phyloP scores from a whole-genome alignment of 2,797 vertebrate genomes.

The Streptopelia turtur region DNA sequence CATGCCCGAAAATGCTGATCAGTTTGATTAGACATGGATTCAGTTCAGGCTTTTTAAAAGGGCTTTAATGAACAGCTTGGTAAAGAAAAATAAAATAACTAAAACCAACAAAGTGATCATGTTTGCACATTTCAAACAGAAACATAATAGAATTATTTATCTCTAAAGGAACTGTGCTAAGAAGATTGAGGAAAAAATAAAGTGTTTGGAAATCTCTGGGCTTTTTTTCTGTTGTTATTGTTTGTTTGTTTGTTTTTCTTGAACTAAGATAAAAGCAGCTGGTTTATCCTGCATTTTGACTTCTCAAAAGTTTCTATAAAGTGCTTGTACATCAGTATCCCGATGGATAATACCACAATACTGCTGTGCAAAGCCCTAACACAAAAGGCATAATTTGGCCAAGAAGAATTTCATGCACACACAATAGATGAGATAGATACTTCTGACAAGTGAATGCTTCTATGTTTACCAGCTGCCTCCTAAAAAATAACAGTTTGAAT shows the following conservation, averaged over 20 bases:
- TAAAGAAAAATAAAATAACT: not conserved
- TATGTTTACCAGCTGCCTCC: not conserved
- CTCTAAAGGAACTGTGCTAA: not conserved
- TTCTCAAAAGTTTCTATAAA: not conserved
- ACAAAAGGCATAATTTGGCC: rapidly evolving
- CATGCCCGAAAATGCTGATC: not conserved
- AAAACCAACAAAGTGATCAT: not conserved
- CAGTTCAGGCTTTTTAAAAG: not conserved
- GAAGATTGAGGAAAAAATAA: not conserved
- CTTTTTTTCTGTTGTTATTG: not conserved
- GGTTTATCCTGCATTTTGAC: not conserved
- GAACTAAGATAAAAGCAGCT: not conserved
- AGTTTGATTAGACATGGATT: slow-evolving; percentile 9
- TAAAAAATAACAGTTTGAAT: not conserved
- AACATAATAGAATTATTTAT: not conserved
- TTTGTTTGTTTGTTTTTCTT: not conserved
- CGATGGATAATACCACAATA: not conserved
- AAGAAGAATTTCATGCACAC: not conserved
- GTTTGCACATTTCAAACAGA: not conserved
- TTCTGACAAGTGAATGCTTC: not conserved
- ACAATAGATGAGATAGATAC: not conserved
- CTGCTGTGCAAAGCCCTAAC: not conserved
- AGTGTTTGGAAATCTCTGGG: not conserved
- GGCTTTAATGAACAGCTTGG: not conserved
- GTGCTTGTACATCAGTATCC: not conserved